Percentiles rank a stretch among this genome's conserved stretches.
These are phyloP conservation scores for Diglossa cyanea DNA, from an alignment of 2,797 vertebrate species.

Conservation along the genomic window DNA sequence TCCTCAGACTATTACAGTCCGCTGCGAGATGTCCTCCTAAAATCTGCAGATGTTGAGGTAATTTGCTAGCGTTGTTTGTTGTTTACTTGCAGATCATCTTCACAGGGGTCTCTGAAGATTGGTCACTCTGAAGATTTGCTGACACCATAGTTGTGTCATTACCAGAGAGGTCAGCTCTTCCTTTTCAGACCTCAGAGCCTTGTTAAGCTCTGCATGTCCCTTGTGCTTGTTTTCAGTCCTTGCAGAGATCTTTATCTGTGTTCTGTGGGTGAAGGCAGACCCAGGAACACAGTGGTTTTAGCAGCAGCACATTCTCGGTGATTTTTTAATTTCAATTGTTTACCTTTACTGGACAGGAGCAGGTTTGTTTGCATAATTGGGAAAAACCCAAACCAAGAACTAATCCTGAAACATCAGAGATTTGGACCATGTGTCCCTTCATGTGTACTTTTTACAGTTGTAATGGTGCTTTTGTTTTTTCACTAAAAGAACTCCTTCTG, in stretches of 20 bases:
- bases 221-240: constrained; percentile 25
- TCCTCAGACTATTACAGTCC: constrained; percentile 90
- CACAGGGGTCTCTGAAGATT: background rate
- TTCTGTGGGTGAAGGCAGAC: constrained; percentile 44
- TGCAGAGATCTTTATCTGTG: constrained; percentile 52
- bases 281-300: constrained; percentile 42
- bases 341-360: background rate
- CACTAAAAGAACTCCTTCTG: background rate
- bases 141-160: background rate
- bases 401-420: background rate
- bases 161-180: background rate
- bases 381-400: background rate
- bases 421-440: background rate
- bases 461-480: background rate
- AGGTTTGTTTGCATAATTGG: background rate
- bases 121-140: background rate
- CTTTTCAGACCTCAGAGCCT: background rate
- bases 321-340: constrained; percentile 2
- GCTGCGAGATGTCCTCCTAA: constrained; percentile 89
- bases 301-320: background rate
- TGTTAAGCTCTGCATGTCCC: background rate
- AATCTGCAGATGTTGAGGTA: constrained; percentile 90
- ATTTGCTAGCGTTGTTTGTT: constrained; percentile 14
- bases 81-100: background rate
- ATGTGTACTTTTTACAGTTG: background rate